Evolutionary conservation across 2,113 vertebrate genomes (phyloP).

Genomic region (Ranitomeya variabilis): DNA sequence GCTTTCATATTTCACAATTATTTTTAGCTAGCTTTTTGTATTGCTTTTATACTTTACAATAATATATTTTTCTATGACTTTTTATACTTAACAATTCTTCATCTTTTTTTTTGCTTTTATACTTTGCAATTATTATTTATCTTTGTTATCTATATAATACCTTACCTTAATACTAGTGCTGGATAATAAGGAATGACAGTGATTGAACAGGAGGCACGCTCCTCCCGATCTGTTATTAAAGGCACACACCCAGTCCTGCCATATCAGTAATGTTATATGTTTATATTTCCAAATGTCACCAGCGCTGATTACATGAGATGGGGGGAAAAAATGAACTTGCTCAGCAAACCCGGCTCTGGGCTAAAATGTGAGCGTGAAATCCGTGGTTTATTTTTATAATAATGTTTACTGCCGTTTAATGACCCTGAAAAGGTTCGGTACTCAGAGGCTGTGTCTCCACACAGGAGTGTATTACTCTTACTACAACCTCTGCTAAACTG

Average conservation of each 20-base stretch:
- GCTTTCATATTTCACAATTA: too few relatives aligned
- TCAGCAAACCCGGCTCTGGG: conserved; percentile 81
- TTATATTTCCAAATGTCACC: conserved; percentile 80
- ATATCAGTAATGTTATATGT: conserved; percentile 79
- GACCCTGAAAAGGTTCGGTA: conserved; percentile 83
- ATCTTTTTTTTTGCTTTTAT: too few relatives aligned
- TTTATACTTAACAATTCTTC: neutral
- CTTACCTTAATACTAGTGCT: neutral
- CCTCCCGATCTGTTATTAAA: conserved; percentile 77
- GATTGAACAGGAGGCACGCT: neutral
- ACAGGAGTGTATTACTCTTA: conserved; percentile 75
- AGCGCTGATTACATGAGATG: conserved; percentile 77
- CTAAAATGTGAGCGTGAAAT: conserved; percentile 85
- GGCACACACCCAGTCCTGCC: conserved; percentile 76
- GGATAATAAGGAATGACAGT: too few relatives aligned
- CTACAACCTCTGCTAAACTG: conserved; percentile 74
- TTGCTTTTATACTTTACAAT: too few relatives aligned
- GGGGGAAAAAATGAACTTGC: conserved; percentile 76
- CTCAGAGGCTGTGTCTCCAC: conserved; percentile 76
- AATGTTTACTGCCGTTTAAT: conserved; percentile 86
- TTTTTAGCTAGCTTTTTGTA: too few relatives aligned
- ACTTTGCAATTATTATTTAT: too few relatives aligned
- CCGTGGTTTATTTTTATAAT: conserved; percentile 84
- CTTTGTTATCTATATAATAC: neutral
- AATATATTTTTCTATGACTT: neutral